Conservation (phyloP, 1,140 invertebrate genomes). For the Carcinoscorpius rotundicauda region DNA sequence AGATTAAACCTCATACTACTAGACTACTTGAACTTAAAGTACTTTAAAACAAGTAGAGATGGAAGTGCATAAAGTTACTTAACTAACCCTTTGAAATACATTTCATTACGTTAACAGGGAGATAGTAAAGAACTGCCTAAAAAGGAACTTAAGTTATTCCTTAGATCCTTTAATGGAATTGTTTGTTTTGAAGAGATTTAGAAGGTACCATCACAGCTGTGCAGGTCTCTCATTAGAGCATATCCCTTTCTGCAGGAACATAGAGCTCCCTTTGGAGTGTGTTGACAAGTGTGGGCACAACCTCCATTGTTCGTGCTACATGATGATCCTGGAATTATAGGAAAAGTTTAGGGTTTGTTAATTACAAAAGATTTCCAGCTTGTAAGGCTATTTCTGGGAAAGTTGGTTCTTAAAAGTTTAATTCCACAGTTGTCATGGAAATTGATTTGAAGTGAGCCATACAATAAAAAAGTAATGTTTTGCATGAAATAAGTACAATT, state of each 20-base stretch:
- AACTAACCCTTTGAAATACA: background rate
- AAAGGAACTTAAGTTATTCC: no score
- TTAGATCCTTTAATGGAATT: no score
- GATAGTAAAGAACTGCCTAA: no score
- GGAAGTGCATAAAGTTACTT: background rate
- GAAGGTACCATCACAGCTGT: conserved; percentile 52
- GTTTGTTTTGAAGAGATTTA: conserved; percentile 42
- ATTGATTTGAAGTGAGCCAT: no score
- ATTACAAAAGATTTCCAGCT: no score
- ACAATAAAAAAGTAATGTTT: no score
- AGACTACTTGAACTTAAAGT: background rate
- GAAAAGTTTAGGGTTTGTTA: background rate
- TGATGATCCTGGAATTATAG: conserved; percentile 39
- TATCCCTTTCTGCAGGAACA: conserved; percentile 49
- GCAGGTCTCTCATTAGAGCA: conserved; percentile 49
- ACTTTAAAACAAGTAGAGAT: background rate
- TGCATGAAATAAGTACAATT: no score
- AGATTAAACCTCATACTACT: no score
- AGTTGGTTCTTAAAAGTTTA: no score
- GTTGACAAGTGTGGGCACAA: conserved; percentile 86
- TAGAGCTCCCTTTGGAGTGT: conserved; percentile 64
- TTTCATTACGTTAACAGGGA: no score
- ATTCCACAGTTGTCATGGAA: no score
- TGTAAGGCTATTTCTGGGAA: no score
- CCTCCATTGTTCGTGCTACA: conserved; percentile 88